phyloP scores from a whole-genome alignment of 2,888 invertebrate species.

The Drosophila fungiperda region DNA sequence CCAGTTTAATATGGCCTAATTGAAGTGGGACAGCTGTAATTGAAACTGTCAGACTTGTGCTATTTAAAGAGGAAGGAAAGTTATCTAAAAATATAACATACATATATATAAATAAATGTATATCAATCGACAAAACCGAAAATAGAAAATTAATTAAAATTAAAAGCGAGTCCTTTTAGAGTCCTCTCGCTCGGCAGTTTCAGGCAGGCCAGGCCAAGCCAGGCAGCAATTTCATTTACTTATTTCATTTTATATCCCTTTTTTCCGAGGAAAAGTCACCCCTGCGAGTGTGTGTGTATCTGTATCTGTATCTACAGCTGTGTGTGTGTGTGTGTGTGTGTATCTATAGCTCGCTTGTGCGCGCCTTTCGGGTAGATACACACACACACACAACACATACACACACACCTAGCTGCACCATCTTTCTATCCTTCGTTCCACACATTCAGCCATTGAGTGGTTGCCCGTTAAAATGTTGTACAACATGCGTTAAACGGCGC shows the following conservation, averaged over 20 bases:
- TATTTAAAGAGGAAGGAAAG: neutral
- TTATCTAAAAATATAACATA: conserved; percentile 27
- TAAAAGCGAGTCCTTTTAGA: conserved; percentile 38
- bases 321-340: conserved; percentile 12
- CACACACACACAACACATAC: conserved; percentile 24
- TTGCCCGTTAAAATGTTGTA: conserved; percentile 78
- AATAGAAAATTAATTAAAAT: conserved; percentile 79
- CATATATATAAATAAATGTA: neutral
- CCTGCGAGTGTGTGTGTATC: conserved; percentile 41
- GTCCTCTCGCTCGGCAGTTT: conserved; percentile 20
- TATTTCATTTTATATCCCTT: conserved; percentile 49
- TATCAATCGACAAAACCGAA: conserved; percentile 29
- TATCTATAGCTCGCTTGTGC: conserved; percentile 23
- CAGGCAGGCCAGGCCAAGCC: conserved; percentile 16
- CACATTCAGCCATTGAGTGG: conserved; percentile 58
- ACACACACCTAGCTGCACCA: conserved; percentile 7
- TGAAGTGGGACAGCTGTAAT: conserved; percentile 2
- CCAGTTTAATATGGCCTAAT: neutral
- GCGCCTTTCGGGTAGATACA: conserved; percentile 67
- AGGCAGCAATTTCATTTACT: conserved; percentile 37
- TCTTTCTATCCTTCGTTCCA: conserved; percentile 1
- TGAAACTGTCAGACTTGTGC: neutral
- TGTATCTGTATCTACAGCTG: conserved; percentile 34
- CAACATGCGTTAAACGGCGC: conserved; percentile 77
- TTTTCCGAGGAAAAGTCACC: conserved; percentile 68